Conservation (phyloP, 2,113 vertebrate genomes). For the Pungitius pungitius region DNA sequence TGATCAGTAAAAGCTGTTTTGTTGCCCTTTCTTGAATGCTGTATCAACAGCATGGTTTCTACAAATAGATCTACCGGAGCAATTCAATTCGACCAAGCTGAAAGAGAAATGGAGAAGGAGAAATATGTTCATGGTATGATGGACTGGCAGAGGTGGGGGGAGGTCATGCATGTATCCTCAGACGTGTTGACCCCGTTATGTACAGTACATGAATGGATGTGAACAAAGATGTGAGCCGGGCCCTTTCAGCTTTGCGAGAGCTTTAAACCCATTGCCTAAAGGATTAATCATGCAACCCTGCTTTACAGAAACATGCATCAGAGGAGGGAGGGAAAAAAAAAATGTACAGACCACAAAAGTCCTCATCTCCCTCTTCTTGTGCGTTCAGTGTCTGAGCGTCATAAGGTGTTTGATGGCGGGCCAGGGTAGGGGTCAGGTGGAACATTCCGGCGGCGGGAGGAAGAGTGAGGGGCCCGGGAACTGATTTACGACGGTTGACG, state of each 20-base stretch:
- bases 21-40: neutral
- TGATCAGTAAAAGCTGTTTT: neutral
- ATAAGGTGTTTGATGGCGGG: slow-evolving; percentile 59
- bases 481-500: slow-evolving; percentile 60
- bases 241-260: slow-evolving; percentile 55
- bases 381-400: slow-evolving; percentile 66
- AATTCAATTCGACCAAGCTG: slow-evolving; percentile 1
- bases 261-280: slow-evolving; percentile 46
- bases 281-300: slow-evolving; percentile 62
- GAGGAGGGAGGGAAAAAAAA: slow-evolving; percentile 32
- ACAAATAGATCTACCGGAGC: neutral
- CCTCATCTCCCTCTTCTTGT: slow-evolving; percentile 58
- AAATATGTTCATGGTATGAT: slow-evolving; percentile 18
- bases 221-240: slow-evolving; percentile 29
- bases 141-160: neutral
- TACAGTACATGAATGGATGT: slow-evolving; percentile 40
- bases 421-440: slow-evolving; percentile 58
- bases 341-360: slow-evolving; percentile 60
- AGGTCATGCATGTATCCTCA: neutral
- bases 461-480: slow-evolving; percentile 42
- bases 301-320: slow-evolving; percentile 57
- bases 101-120: slow-evolving; percentile 6
- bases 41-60: neutral
- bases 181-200: slow-evolving; percentile 25
- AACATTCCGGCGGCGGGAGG: slow-evolving; percentile 56